These are phyloP conservation scores for Sesamia inferens DNA, from an alignment of 2,888 invertebrate species.

Conservation along the genomic window DNA sequence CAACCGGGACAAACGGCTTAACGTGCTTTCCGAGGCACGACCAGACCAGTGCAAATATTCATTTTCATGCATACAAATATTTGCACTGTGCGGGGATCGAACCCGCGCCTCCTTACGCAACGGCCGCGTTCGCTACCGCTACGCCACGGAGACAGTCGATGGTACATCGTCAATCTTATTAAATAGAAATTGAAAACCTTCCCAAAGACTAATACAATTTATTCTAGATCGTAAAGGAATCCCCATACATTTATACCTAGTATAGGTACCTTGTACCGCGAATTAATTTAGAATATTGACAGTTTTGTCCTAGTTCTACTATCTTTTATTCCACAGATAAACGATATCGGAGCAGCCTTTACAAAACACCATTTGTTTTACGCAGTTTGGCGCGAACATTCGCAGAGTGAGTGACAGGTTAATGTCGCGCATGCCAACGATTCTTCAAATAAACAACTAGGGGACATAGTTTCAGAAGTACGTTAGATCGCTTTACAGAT, in stretches of 20 bases:
- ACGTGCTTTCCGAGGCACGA: too few species aligned
- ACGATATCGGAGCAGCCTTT: not conserved
- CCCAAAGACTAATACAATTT: slow-evolving; percentile 7
- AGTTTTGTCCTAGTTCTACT: not conserved
- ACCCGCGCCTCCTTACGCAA: too few species aligned
- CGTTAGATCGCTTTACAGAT: slow-evolving; percentile 69
- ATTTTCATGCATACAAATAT: too few species aligned
- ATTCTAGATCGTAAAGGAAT: not conserved
- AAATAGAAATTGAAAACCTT: slow-evolving; percentile 2
- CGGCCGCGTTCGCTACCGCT: too few species aligned
- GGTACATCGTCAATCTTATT: not conserved
- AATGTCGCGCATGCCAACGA: slow-evolving; percentile 51
- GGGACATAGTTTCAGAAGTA: slow-evolving; percentile 57
- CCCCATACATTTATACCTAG: not conserved
- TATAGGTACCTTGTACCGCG: not conserved
- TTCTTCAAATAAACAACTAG: slow-evolving; percentile 56
- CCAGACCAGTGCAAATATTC: too few species aligned
- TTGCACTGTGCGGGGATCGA: too few species aligned
- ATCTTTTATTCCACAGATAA: not conserved
- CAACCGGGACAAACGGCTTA: too few species aligned
- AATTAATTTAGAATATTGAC: too few species aligned
- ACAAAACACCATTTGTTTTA: slow-evolving; percentile 33
- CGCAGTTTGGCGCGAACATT: slow-evolving; percentile 23
- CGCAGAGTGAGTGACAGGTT: slow-evolving; percentile 29
- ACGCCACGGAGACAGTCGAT: too few species aligned